Evolutionary conservation across 37 sponge, comb jelly and placozoan genomes (phyloP).

Genomic region (Diacarnus erythraeanus): DNA sequence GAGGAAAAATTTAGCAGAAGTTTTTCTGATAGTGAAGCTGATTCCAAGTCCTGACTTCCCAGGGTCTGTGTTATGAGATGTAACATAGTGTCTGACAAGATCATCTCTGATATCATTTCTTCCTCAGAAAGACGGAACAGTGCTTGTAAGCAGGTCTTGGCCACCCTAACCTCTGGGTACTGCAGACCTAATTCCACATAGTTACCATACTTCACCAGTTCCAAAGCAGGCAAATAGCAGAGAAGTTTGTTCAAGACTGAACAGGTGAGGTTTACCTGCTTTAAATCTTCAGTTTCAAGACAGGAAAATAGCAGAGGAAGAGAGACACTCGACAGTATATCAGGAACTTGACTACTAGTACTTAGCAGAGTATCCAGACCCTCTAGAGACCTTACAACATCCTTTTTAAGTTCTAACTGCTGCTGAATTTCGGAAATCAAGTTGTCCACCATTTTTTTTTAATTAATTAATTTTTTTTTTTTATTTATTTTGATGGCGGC

Average conservation of each 20-base stretch:
- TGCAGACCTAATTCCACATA: constrained; percentile 74
- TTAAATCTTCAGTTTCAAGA: constrained; percentile 10
- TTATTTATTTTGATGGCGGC: background rate
- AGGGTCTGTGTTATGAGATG: constrained; percentile 64
- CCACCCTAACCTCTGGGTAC: constrained; percentile 25
- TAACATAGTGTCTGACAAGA: constrained; percentile 56
- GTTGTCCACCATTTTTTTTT: too few relatives aligned
- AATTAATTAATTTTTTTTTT: too few relatives aligned
- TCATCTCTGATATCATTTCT: background rate
- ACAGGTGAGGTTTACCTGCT: constrained; percentile 27
- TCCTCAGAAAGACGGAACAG: constrained; percentile 5
- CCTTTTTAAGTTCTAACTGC: constrained; percentile 1
- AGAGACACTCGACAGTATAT: constrained; percentile 10
- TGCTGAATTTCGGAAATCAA: too few relatives aligned
- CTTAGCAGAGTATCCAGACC: constrained; percentile 52
- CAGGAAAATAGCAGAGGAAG: constrained; percentile 35
- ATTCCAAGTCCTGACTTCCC: constrained; percentile 42
- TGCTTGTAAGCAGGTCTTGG: constrained; percentile 23
- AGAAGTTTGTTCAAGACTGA: constrained; percentile 51
- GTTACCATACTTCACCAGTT: background rate
- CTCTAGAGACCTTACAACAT: constrained; percentile 25
- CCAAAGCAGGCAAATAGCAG: constrained; percentile 16
- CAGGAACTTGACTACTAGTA: constrained; percentile 2
- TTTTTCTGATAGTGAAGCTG: constrained; percentile 35
- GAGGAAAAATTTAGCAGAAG: constrained; percentile 25